Evolutionary conservation across 2,113 vertebrate genomes (phyloP), one percentile per base, ranked within the genome.

Genomic region (Pteropus alecto): DNA sequence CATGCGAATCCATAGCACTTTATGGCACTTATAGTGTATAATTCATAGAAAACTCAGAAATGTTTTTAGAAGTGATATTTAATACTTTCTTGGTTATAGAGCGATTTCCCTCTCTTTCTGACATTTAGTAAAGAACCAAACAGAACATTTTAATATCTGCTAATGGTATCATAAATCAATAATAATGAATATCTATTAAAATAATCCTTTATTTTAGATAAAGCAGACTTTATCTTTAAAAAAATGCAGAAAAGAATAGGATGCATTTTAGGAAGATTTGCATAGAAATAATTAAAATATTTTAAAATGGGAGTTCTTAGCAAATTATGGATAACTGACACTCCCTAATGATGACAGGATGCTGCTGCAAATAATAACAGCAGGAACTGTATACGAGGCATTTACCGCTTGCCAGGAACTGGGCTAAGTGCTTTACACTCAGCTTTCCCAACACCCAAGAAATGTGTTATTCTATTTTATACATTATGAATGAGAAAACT

Each of bases 1-100:
- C 85, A 86, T n/a, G 81, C 82, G 87, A 70, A 86, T 85, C 89
- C 89, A 70, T 19, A 95, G 67, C 70, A 87, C 85, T 86, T 61
- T 28, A 67, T 46, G 33, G 58, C 70, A 89, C 65, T 77, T 77
- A 74, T 16, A 48, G 70, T 85, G 10, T 61, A 68, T 78, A 82
- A 93, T 87, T 95, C 93, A 95, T 3, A 77, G 41, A 71, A 33
- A 77, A 90, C 70, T 33, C 2, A 3, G 41, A 77, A 87, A 71
- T 78, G 33, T 14, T 67, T 93, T 90, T 54, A 78, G 74, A 91
- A 87, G 87, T 83, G n/a, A 28, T 95, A 30, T 71, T 81, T 96
- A 92, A 86, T 18, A 78, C 60, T 81, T 35, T 22, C 58, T 79
- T 90, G 35, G 16, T 86, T 90, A 33, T 28, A 48, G 51, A 93